Conservation (phyloP, 2,888 invertebrate species). For the Archips xylosteana region DNA sequence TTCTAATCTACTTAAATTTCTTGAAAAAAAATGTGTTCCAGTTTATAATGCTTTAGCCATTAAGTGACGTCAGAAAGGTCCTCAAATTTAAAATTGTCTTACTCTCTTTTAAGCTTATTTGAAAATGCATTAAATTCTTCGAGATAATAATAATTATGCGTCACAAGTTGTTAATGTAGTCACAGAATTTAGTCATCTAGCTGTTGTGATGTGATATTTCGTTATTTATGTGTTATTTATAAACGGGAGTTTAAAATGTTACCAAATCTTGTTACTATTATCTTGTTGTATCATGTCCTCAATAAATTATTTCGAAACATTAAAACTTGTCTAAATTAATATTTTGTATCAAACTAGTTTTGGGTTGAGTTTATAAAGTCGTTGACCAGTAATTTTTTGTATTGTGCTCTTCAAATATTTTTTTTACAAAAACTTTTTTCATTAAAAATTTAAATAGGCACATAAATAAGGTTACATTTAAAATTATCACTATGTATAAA, state of each 20-base stretch:
- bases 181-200: slow-evolving; percentile 63
- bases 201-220: slow-evolving; percentile 74
- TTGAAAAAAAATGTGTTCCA: slow-evolving; percentile 25
- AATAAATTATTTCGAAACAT: slow-evolving; percentile 72
- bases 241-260: slow-evolving; percentile 72
- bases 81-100: neutral
- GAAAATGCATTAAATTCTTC: slow-evolving; percentile 9
- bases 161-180: slow-evolving; percentile 31
- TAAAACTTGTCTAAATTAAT: slow-evolving; percentile 12
- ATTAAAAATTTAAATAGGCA: too few species aligned
- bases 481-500: too few species aligned
- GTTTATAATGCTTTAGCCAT: neutral
- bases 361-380: too few species aligned
- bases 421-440: too few species aligned
- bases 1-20: neutral
- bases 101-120: slow-evolving; percentile 13
- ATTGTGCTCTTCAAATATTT: too few species aligned
- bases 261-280: slow-evolving; percentile 72
- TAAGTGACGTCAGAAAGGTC: neutral
- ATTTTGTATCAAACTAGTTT: neutral
- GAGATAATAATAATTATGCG: neutral
- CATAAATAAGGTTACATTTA: too few species aligned
- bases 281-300: slow-evolving; percentile 78
- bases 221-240: slow-evolving; percentile 67
- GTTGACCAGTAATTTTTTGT: too few species aligned